phyloP scores from a whole-genome alignment of 2,797 vertebrate species.

The Hippocampus kuda region DNA sequence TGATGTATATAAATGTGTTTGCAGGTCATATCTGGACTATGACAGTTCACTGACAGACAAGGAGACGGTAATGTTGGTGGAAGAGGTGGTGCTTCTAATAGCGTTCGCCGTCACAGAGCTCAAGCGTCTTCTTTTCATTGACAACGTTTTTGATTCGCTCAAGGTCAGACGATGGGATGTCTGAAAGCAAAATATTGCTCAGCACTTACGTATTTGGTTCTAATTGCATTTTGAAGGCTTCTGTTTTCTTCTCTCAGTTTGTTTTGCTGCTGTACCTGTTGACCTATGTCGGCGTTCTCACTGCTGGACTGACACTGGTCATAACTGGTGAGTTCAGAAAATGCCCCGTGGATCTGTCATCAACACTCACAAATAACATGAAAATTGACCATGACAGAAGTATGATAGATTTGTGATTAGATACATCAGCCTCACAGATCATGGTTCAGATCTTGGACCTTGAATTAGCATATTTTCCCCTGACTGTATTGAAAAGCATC shows the following conservation, averaged over 20 bases:
- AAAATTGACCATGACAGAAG: background rate
- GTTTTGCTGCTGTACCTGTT: constrained; percentile 79
- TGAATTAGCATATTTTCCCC: too few species aligned
- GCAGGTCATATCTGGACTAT: constrained; percentile 74
- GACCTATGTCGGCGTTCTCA: constrained; percentile 74
- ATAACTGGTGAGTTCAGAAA: constrained; percentile 69
- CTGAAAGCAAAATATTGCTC: background rate
- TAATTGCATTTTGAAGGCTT: background rate
- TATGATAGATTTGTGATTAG: too few species aligned
- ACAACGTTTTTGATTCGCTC: constrained; percentile 74
- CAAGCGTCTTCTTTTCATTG: constrained; percentile 78
- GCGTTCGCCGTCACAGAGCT: constrained; percentile 68
- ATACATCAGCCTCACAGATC: background rate
- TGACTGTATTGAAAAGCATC: too few species aligned
- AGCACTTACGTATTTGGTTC: background rate
- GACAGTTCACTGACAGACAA: constrained; percentile 75
- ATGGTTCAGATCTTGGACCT: too few species aligned
- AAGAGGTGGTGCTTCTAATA: constrained; percentile 63
- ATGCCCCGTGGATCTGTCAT: background rate
- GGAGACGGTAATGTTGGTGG: constrained; percentile 71
- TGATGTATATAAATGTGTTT: constrained; percentile 7
- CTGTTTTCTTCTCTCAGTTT: constrained; percentile 60
- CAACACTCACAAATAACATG: background rate
- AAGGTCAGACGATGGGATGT: constrained; percentile 64
- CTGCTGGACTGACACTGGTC: constrained; percentile 81